Conservation (phyloP, 2,888 invertebrate genomes). For the Dyspetes luteomarginatus region DNA sequence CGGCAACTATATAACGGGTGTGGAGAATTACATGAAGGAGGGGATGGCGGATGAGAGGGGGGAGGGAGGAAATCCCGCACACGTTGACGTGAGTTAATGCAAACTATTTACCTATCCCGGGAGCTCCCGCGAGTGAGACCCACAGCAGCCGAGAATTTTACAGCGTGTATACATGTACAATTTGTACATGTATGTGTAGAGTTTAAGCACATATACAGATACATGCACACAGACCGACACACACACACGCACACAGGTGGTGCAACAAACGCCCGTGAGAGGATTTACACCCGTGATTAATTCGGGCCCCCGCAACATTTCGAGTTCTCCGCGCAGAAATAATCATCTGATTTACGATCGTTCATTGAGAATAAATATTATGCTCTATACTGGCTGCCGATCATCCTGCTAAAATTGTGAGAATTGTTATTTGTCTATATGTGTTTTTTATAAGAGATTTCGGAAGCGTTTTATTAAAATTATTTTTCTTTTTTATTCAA, state of each 20-base stretch:
- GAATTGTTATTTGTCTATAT: neutral
- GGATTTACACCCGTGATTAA: constrained; percentile 70
- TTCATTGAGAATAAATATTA: constrained; percentile 69
- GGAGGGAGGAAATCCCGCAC: constrained; percentile 58
- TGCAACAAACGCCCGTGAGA: constrained; percentile 63
- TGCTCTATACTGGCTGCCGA: neutral
- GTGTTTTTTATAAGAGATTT: neutral
- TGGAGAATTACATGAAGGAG: neutral
- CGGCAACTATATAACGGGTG: constrained; percentile 38
- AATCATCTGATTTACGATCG: constrained; percentile 70
- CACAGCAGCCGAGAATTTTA: constrained; percentile 46
- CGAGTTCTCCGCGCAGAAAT: constrained; percentile 68
- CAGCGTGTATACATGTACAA: neutral
- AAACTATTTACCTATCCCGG: constrained; percentile 70
- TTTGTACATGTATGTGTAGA: neutral
- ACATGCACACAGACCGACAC: neutral
- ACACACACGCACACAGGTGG: neutral
- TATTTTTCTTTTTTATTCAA: neutral
- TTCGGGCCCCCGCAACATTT: constrained; percentile 66
- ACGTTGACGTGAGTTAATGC: constrained; percentile 71
- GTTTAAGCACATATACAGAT: constrained; percentile 21
- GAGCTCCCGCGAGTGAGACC: constrained; percentile 61
- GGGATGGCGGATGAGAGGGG: neutral
- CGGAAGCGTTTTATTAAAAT: neutral
- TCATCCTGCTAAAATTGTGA: constrained; percentile 16